phyloP scores from a whole-genome alignment of 2,113 vertebrate genomes.

The Lontra canadensis region DNA sequence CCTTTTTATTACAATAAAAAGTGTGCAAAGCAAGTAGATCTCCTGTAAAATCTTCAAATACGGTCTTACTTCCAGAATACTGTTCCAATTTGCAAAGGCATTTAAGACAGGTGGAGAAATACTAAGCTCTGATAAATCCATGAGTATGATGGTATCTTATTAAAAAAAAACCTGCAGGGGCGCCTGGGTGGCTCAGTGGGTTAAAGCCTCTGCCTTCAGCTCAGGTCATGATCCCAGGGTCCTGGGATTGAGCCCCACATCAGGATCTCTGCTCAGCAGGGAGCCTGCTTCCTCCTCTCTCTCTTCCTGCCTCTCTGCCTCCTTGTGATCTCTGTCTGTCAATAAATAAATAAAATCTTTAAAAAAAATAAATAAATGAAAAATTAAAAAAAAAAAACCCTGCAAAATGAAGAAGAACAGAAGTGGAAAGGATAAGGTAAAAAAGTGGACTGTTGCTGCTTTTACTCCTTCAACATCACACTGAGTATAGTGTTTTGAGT shows the following conservation, averaged over 20 bases:
- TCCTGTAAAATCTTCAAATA: constrained; percentile 1
- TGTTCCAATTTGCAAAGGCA: not conserved
- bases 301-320: no score
- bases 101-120: not conserved
- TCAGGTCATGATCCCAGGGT: no score
- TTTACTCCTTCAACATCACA: not conserved
- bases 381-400: no score
- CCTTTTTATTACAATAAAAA: not conserved
- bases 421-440: not conserved
- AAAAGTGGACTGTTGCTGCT: not conserved
- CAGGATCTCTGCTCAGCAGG: no score
- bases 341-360: no score
- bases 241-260: no score
- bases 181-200: no score
- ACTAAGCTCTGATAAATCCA: not conserved
- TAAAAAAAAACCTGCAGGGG: no score
- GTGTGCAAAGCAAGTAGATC: not conserved
- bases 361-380: no score
- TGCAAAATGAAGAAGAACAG: constrained; percentile 20
- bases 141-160: not conserved
- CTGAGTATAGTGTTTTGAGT: not conserved
- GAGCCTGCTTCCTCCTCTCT: no score
- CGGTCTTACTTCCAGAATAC: not conserved
- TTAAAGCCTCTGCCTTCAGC: no score
- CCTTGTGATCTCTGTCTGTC: no score